Evolutionary conservation across 2,888 invertebrate species (phyloP).

Genomic region (Scaeva pyrastri): DNA sequence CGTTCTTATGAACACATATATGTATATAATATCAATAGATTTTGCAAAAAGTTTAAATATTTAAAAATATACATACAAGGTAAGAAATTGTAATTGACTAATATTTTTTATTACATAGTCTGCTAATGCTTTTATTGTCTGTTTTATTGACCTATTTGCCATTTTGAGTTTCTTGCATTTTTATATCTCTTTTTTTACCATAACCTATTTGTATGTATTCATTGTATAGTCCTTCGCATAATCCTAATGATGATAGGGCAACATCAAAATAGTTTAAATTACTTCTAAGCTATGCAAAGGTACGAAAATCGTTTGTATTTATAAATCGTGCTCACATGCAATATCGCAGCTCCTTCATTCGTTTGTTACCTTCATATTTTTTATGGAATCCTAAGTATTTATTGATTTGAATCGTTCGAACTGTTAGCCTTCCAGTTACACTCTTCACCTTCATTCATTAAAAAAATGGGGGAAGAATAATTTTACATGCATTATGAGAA

Average conservation of each 20-base stretch:
- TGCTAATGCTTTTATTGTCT: slow-evolving; percentile 3
- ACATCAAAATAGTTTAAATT: slow-evolving; percentile 22
- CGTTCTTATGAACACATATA: slow-evolving; percentile 10
- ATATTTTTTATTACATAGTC: not conserved
- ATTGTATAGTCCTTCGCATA: slow-evolving; percentile 25
- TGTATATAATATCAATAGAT: not conserved
- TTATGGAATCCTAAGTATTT: slow-evolving; percentile 62
- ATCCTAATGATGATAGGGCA: slow-evolving; percentile 10
- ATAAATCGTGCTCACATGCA: slow-evolving; percentile 61
- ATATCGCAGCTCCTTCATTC: slow-evolving; percentile 32
- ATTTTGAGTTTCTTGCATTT: slow-evolving; percentile 21
- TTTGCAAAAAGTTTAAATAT: not conserved
- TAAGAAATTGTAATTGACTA: not conserved
- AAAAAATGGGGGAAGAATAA: slow-evolving; percentile 3
- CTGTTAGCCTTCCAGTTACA: not conserved
- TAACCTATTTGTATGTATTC: slow-evolving; percentile 58
- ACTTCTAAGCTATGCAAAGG: slow-evolving; percentile 18
- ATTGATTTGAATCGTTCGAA: slow-evolving; percentile 60
- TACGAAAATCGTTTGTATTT: slow-evolving; percentile 16
- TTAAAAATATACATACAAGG: not conserved
- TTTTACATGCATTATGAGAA: slow-evolving; percentile 11
- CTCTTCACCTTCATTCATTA: slow-evolving; percentile 5
- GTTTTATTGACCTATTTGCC: slow-evolving; percentile 15
- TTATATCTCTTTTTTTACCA: slow-evolving; percentile 9
- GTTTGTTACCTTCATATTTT: slow-evolving; percentile 25